phyloP scores from a whole-genome alignment of 2,888 invertebrate species.

The Maniola hyperantus region DNA sequence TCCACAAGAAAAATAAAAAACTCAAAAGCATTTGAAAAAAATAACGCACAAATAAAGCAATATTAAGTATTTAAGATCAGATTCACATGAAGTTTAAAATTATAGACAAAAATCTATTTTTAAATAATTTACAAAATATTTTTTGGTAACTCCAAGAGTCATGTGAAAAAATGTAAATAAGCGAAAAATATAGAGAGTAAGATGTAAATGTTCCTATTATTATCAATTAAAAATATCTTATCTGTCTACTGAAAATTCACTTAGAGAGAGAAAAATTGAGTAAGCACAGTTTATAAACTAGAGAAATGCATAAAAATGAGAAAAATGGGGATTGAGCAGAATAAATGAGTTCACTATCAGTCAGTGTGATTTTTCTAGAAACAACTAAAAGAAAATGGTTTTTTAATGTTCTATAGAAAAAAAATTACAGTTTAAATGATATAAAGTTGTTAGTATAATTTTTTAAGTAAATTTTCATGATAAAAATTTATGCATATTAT shows the following conservation, averaged over 20 bases:
- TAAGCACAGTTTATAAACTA: constrained; percentile 13
- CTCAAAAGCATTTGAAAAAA: no score
- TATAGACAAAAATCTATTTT: no score
- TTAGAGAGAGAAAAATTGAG: neutral
- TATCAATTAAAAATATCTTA: constrained; percentile 3
- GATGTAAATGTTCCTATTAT: constrained; percentile 12
- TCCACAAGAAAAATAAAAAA: no score
- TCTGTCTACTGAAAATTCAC: constrained; percentile 3
- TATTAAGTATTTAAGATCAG: no score
- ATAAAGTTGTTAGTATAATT: no score
- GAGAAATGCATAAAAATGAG: constrained; percentile 53
- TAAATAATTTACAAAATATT: no score
- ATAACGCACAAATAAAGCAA: no score
- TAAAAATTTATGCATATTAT: no score
- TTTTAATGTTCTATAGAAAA: neutral
- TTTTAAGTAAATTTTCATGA: neutral
- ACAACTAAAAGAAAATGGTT: neutral
- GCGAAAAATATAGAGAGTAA: constrained; percentile 24
- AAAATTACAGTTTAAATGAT: neutral
- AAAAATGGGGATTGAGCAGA: constrained; percentile 80
- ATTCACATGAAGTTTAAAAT: no score
- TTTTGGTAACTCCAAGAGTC: no score
- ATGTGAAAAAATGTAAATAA: neutral
- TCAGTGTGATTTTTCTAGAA: constrained; percentile 47
- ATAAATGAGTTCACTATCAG: constrained; percentile 72